Base-by-base conservation (phyloP, 2,888 invertebrate species). In the Dolichomitus sp. region DNA sequence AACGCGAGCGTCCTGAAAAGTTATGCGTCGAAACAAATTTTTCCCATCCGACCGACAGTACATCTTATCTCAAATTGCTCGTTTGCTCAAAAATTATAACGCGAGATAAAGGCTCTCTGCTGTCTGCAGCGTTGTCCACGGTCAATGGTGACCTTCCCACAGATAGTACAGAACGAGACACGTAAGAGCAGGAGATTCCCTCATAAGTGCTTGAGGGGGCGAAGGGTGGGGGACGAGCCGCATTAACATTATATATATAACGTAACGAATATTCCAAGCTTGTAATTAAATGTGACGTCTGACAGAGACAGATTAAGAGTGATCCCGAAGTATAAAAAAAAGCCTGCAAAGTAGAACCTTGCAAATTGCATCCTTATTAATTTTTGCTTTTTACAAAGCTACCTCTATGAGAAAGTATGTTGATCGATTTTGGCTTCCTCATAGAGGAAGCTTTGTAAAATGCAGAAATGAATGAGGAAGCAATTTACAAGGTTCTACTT, bases 71-170 rank as follows among this genome's bases (percentile, higher is more conserved):
- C 11, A 45, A 5, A 40, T 54, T 52, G 27, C 19, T 14, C 45
- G 45, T 48, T 76, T 72, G 33, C 45, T 52, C 52, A 61, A 48
- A 61, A 81, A 73, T 77, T 81, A 59, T 17, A 37, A 73, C 61
- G 52, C 33, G 45, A 23, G 48, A 72, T 52, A 59, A 19, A 30
- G 50, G 37, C 30, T 9, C 19, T 52, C 9, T 11, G 1, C 19
- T 11, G 27, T 54, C 27, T 27, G 12, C n/a, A 33, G 6, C n/a
- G 17, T 6, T 17, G 42, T 61, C 45, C 57, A 81, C 37, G 72
- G 66, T 61, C 52, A 54, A 33, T 52, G 23, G 57, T 19, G 50
- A 30, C 57, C 48, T 69, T 45, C 45, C 11, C 27, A 7, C 12
- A 27, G 37, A 48, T 9, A 50, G 23, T 12, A 52, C 6, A 45